Conservation (phyloP, 2,797 vertebrate species). For the Amblyraja radiata region DNA sequence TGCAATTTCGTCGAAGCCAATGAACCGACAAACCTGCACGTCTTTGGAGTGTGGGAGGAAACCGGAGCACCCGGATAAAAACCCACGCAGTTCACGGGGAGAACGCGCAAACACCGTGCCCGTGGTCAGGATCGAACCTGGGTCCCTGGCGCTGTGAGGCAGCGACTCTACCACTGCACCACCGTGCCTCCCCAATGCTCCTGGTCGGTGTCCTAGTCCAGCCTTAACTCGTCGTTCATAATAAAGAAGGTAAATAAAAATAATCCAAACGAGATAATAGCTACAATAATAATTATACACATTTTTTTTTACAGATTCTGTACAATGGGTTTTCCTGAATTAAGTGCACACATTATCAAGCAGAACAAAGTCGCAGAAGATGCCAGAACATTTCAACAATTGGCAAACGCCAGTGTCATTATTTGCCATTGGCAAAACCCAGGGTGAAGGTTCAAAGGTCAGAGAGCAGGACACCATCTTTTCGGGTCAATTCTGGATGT, state of each 20-base stretch:
- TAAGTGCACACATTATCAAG: background rate
- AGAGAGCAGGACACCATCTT: background rate
- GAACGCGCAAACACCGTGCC: too few species aligned
- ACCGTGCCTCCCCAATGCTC: too few species aligned
- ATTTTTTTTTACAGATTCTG: conserved; percentile 10
- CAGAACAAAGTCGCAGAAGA: background rate
- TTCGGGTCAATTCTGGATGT: too few species aligned
- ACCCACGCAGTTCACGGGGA: too few species aligned
- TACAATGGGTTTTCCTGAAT: conserved; percentile 26
- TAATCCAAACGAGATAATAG: background rate
- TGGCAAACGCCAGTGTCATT: background rate
- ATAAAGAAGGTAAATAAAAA: background rate
- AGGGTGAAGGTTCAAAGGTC: background rate
- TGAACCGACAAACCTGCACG: too few species aligned
- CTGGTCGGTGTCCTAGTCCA: background rate
- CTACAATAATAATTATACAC: conserved; percentile 13
- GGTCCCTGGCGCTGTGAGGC: too few species aligned
- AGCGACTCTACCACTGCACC: too few species aligned
- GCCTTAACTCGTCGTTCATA: background rate
- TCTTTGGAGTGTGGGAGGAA: too few species aligned
- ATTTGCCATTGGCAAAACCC: background rate
- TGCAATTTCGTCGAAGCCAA: too few species aligned
- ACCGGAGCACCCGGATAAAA: too few species aligned
- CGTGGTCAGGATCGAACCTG: too few species aligned
- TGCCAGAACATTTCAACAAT: background rate